Evolutionary conservation across 1,140 invertebrate genomes (phyloP).

Genomic region (Macrobrachium nipponense): DNA sequence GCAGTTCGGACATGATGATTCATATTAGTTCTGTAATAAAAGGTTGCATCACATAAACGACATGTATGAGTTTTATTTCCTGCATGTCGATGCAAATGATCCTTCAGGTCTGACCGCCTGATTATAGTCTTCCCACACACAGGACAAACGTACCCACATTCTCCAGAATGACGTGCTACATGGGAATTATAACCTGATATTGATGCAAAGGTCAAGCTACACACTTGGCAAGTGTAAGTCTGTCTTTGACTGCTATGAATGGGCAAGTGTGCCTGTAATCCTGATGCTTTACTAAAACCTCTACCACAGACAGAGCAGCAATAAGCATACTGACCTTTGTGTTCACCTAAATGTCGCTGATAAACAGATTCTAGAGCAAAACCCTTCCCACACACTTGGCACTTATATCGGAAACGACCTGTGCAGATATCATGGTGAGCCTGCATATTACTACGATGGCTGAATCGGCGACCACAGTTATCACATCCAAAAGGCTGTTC

Average conservation of each 20-base stretch:
- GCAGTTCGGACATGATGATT: slow-evolving; percentile 43
- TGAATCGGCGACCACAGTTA: slow-evolving; percentile 57
- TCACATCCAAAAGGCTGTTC: slow-evolving; percentile 58
- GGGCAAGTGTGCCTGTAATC: slow-evolving; percentile 40
- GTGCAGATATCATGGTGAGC: slow-evolving; percentile 56
- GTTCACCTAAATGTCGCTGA: slow-evolving; percentile 52
- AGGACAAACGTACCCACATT: slow-evolving; percentile 41
- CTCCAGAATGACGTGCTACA: slow-evolving; percentile 16
- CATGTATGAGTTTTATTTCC: slow-evolving; percentile 53
- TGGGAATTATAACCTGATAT: slow-evolving; percentile 29
- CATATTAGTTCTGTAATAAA: slow-evolving; percentile 60
- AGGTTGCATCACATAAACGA: slow-evolving; percentile 40
- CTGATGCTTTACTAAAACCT: slow-evolving; percentile 62
- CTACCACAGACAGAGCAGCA: slow-evolving; percentile 52
- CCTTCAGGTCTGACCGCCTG: slow-evolving; percentile 44
- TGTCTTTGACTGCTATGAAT: slow-evolving; percentile 49
- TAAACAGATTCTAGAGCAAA: slow-evolving; percentile 61
- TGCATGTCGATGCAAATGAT: slow-evolving; percentile 58
- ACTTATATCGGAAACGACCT: slow-evolving; percentile 55
- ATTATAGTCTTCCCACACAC: slow-evolving; percentile 57
- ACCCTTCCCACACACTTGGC: slow-evolving; percentile 51
- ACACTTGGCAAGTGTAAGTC: slow-evolving; percentile 40
- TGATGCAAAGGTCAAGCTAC: slow-evolving; percentile 27
- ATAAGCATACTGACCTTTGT: slow-evolving; percentile 56
- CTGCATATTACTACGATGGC: slow-evolving; percentile 57